Evolutionary conservation across 2,113 vertebrate species (phyloP).

Genomic region (Garra rufa): DNA sequence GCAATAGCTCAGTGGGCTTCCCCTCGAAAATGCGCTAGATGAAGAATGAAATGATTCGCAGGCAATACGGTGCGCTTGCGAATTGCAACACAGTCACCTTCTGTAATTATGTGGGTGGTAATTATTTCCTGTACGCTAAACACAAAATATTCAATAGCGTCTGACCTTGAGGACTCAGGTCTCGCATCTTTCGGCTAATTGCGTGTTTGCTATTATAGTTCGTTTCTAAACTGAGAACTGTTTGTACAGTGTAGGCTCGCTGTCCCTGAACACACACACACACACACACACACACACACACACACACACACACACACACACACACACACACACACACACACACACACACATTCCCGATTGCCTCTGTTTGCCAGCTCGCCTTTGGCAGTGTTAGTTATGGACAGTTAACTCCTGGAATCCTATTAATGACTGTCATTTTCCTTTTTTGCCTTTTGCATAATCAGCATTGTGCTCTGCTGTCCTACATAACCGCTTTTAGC

Average conservation of each 20-base stretch:
- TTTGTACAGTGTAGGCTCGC: constrained; percentile 49
- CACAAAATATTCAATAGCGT: constrained; percentile 17
- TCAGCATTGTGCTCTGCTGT: constrained; percentile 68
- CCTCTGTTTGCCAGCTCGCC: constrained; percentile 78
- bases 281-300: not conserved
- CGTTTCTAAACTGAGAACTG: constrained; percentile 32
- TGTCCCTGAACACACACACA: constrained; percentile 47
- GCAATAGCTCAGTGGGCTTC: constrained; percentile 40
- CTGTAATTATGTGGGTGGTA: constrained; percentile 28
- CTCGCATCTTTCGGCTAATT: constrained; percentile 52
- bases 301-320: not conserved
- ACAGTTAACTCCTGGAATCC: constrained; percentile 83
- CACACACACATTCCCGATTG: constrained; percentile 34
- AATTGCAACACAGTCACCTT: constrained; percentile 37
- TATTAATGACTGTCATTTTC: constrained; percentile 83
- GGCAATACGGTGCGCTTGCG: not conserved
- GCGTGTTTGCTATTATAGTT: constrained; percentile 51
- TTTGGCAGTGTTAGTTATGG: constrained; percentile 83
- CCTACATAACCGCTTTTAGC: constrained; percentile 52
- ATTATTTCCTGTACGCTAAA: not conserved
- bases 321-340: constrained; percentile 1
- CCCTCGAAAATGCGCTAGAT: constrained; percentile 7
- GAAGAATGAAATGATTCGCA: not conserved
- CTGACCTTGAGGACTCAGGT: constrained; percentile 51
- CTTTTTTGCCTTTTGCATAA: constrained; percentile 77